Evolutionary conservation across 2,797 vertebrate genomes (phyloP), one percentile per base, ranked within the genome.

Genomic region (Intellagama lesueurii): DNA sequence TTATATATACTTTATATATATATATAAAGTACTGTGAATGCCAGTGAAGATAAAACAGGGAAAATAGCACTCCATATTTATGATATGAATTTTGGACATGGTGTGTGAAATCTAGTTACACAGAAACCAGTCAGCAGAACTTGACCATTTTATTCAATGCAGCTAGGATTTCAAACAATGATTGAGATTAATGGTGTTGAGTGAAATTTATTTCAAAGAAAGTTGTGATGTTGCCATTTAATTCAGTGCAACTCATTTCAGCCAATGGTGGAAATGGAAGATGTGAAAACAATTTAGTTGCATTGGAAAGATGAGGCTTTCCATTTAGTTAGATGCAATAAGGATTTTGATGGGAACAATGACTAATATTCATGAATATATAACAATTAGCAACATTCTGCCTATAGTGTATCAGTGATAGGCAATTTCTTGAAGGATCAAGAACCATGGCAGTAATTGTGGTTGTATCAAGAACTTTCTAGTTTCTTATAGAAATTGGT

Each of bases 21-120:
- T 8, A 56, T 8, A 56, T 56, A 80, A 72, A 90, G 81, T 92
- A 95, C 91, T 90, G 81, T 93, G 94, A 95, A 94, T 91, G 91
- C 92, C 95, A 96, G 94, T 95, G 95, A 96, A 95, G 94, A 95
- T 92, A 94, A 95, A 96, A 92, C 95, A 92, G 93, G 91, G 93
- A 90, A 94, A 30, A 90, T 2, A 80, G 32, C 32, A 84, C 90
- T 47, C 26, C 78, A 87, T 80, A 89, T 76, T 73, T 89, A 3
- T 91, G 88, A 86, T 73, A 87, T 60, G 5, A 70, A 92, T 90
- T 75, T 68, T 87, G 83, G 93, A 89, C 90, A 90, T 52, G 88
- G 92, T 26, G n/a, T 56, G 16, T 69, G 75, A 89, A 70, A 70
- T 44, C 75, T 60, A 70, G 68, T 73, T 85, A 44, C 76, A 73